phyloP scores from a whole-genome alignment of 2,888 invertebrate species.

The Melitaea athalia region DNA sequence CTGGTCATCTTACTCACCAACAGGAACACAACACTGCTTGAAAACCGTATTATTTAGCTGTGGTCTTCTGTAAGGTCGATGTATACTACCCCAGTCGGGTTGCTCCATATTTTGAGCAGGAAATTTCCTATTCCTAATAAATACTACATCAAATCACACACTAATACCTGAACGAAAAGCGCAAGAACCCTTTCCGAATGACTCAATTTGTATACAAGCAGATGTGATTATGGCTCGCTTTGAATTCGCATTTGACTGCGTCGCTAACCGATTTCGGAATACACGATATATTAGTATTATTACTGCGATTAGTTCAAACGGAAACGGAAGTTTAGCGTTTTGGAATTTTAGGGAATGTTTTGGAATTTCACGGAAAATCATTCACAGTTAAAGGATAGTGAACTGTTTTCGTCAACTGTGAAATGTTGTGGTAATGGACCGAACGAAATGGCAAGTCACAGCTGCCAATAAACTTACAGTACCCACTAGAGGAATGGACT shows the following conservation, averaged over 20 bases:
- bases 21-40: too few relatives aligned
- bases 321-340: neutral
- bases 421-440: too few relatives aligned
- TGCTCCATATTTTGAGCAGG: too few relatives aligned
- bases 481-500: too few relatives aligned
- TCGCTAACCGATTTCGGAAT: slow-evolving; percentile 46
- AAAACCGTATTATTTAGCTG: too few relatives aligned
- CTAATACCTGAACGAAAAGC: neutral
- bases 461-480: too few relatives aligned
- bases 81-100: too few relatives aligned
- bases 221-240: slow-evolving; percentile 37
- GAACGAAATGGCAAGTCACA: too few relatives aligned
- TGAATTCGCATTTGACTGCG: slow-evolving; percentile 59
- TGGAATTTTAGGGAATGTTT: neutral
- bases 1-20: too few relatives aligned
- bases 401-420: neutral
- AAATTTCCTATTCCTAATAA: too few relatives aligned
- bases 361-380: slow-evolving; percentile 36
- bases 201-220: slow-evolving; percentile 12
- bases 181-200: neutral
- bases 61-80: too few relatives aligned
- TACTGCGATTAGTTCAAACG: neutral
- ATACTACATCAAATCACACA: neutral
- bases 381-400: neutral
- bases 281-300: neutral